A percentile compares a stretch with the other conserved stretches of the same genome.
Conservation (phyloP, 2,797 vertebrate species). For the Sparidentex hasta region DNA sequence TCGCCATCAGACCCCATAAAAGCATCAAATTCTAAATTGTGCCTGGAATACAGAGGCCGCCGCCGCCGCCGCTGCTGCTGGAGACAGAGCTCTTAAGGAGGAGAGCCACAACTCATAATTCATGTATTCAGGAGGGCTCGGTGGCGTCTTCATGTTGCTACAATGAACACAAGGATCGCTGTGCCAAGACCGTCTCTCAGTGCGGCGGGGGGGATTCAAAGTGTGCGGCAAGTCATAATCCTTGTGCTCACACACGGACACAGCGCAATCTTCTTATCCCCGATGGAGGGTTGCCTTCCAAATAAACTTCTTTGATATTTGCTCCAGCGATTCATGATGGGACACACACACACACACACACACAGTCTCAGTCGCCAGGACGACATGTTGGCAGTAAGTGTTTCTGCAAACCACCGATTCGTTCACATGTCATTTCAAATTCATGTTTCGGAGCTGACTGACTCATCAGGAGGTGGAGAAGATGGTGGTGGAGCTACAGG, state of each 20-base stretch:
- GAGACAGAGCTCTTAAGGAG: slow-evolving; percentile 73
- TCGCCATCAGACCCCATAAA: slow-evolving; percentile 74
- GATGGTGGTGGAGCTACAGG: too few relatives aligned
- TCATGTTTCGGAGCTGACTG: too few relatives aligned
- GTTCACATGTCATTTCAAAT: too few relatives aligned
- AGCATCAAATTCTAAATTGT: slow-evolving; percentile 78
- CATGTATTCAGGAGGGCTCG: slow-evolving; percentile 58
- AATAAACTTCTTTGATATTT: slow-evolving; percentile 25
- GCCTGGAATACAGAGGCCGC: slow-evolving; percentile 67
- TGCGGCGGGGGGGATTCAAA: slow-evolving; percentile 31
- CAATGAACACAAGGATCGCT: slow-evolving; percentile 52
- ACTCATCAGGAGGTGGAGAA: too few relatives aligned
- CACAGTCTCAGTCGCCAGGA: too few relatives aligned
- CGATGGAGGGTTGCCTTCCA: slow-evolving; percentile 25
- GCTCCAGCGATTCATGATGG: not conserved
- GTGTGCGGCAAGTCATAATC: slow-evolving; percentile 57
- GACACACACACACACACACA: not conserved
- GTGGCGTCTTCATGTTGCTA: slow-evolving; percentile 60
- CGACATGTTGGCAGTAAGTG: too few relatives aligned
- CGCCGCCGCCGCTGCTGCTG: slow-evolving; percentile 17
- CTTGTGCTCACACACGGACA: slow-evolving; percentile 40
- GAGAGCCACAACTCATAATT: slow-evolving; percentile 71
- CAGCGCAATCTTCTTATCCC: slow-evolving; percentile 50
- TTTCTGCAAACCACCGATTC: too few relatives aligned
- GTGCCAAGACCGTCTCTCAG: slow-evolving; percentile 55